Evolutionary conservation across 1,140 invertebrate genomes (phyloP).

Genomic region (Globodera rostochiensis): DNA sequence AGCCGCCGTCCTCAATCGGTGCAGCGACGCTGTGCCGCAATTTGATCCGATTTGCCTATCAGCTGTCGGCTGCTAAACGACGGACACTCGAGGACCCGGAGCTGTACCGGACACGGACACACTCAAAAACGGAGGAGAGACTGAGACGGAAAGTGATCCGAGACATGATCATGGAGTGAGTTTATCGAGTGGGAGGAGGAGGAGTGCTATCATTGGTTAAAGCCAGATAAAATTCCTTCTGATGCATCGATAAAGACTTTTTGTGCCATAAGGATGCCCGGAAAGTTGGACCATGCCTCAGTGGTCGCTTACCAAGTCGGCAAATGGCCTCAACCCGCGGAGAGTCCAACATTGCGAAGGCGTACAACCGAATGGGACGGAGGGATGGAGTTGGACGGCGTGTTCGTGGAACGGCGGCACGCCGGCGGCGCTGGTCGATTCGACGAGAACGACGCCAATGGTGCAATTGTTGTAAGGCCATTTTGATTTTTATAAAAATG

Average conservation of each 20-base stretch:
- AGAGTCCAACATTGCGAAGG: background rate
- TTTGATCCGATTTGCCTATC: conserved; percentile 76
- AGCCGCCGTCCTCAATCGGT: conserved; percentile 49
- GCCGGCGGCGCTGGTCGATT: background rate
- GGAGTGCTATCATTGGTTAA: no score
- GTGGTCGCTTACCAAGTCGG: conserved; percentile 79
- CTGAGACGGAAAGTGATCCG: conserved; percentile 74
- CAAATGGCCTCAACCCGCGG: conserved; percentile 4
- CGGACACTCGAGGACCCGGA: conserved; percentile 80
- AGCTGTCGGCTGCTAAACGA: conserved; percentile 74
- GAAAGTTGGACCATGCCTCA: conserved; percentile 89
- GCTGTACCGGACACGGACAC: conserved; percentile 73
- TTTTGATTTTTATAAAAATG: no score
- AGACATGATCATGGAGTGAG: conserved; percentile 73
- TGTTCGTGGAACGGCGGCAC: conserved; percentile 15
- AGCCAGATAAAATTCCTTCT: no score
- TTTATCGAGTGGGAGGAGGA: background rate
- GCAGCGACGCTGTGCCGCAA: conserved; percentile 72
- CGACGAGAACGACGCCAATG: background rate
- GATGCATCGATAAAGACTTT: background rate
- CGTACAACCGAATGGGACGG: background rate
- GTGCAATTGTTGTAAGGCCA: no score
- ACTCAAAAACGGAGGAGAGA: conserved; percentile 72
- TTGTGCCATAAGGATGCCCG: conserved; percentile 72
- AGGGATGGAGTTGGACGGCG: background rate